These are phyloP conservation scores for Echeneis naucrates DNA, from an alignment of 2,797 vertebrate genomes.

Conservation along the genomic window DNA sequence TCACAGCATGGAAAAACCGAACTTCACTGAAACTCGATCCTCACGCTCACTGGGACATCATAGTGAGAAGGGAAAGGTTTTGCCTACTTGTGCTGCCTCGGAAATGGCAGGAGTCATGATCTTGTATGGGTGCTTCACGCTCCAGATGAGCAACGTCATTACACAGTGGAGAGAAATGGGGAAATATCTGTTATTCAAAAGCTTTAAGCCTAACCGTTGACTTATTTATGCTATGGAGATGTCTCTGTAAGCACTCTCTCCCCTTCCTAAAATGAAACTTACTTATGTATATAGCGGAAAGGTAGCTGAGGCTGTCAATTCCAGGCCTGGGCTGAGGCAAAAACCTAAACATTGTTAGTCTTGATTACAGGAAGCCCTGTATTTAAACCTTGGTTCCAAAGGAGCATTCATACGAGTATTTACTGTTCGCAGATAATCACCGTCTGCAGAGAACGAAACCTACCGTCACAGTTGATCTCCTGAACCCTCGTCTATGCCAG, in stretches of 20 bases:
- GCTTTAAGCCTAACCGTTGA: background rate
- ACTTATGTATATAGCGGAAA: constrained; percentile 10
- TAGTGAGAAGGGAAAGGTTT: constrained; percentile 48
- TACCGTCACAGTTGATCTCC: background rate
- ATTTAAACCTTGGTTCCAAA: constrained; percentile 10
- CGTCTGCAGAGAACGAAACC: background rate
- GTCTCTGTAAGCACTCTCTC: constrained; percentile 13
- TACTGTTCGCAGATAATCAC: background rate
- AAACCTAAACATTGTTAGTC: constrained; percentile 13
- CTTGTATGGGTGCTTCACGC: constrained; percentile 14
- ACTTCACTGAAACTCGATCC: constrained; percentile 66
- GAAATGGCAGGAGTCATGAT: constrained; percentile 43
- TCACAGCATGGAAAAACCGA: constrained; percentile 69
- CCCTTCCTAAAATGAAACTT: constrained; percentile 29
- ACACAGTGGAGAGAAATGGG: background rate
- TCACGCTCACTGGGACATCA: constrained; percentile 39
- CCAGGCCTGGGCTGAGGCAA: constrained; percentile 14
- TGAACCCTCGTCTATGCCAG: background rate
- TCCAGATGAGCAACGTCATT: constrained; percentile 39
- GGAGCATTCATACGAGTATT: constrained; percentile 1
- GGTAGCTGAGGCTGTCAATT: constrained; percentile 27
- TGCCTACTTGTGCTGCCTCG: constrained; percentile 62
- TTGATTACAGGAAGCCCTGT: constrained; percentile 11
- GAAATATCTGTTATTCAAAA: constrained; percentile 32
- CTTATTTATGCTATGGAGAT: constrained; percentile 5